A percentile compares a stretch with the other conserved stretches of the same genome.
These are phyloP conservation scores for Sebastes nivosus DNA, from an alignment of 2,797 vertebrate species.

Conservation along the genomic window DNA sequence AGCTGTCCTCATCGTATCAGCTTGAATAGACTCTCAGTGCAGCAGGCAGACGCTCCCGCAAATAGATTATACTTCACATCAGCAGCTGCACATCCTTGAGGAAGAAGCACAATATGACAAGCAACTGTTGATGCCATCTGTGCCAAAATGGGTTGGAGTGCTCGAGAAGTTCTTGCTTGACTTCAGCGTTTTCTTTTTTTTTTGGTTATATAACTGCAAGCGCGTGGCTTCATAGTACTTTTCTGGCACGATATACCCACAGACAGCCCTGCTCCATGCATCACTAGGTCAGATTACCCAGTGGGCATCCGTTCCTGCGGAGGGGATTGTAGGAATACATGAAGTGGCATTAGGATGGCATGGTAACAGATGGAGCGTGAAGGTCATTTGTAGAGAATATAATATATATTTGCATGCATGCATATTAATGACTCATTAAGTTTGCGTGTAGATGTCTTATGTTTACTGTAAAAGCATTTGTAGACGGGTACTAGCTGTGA, in stretches of 20 bases:
- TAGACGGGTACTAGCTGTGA: neutral
- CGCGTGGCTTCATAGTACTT: conserved; percentile 57
- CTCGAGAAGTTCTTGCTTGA: conserved; percentile 47
- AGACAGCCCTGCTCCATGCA: conserved; percentile 66
- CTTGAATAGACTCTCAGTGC: conserved; percentile 24
- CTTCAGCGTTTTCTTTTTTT: conserved; percentile 20
- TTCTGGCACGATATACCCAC: conserved; percentile 57
- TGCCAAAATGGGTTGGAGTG: conserved; percentile 26
- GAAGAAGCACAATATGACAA: conserved; percentile 58
- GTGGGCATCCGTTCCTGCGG: conserved; percentile 70
- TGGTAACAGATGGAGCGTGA: conserved; percentile 75
- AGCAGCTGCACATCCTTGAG: conserved; percentile 69
- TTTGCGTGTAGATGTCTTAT: conserved; percentile 11
- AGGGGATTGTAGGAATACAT: conserved; percentile 55
- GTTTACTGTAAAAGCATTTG: conserved; percentile 8
- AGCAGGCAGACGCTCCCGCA: conserved; percentile 4
- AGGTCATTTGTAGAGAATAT: conserved; percentile 68
- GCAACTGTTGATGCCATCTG: conserved; percentile 75
- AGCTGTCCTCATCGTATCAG: neutral
- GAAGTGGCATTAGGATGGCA: conserved; percentile 54
- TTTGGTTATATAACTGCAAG: conserved; percentile 63
- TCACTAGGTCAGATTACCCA: conserved; percentile 78
- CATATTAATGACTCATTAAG: neutral
- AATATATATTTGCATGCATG: conserved; percentile 7
- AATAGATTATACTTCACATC: conserved; percentile 37